phyloP scores from a whole-genome alignment of 2,113 vertebrate species.

The Dromiciops gliroides region DNA sequence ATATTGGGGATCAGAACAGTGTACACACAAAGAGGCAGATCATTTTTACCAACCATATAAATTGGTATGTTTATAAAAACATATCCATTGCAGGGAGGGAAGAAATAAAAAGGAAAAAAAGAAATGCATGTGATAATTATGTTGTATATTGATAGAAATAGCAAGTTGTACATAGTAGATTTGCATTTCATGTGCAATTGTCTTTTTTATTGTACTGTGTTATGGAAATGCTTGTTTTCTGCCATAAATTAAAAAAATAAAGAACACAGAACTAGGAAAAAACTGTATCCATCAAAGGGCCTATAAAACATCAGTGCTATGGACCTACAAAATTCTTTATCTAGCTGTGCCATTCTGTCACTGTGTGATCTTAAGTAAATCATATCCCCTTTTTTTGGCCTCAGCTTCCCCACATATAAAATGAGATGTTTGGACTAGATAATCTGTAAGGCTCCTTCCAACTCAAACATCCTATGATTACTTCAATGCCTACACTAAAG shows the following conservation, averaged over 20 bases:
- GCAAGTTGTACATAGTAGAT: neutral
- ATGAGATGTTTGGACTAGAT: neutral
- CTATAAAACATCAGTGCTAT: neutral
- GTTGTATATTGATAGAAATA: neutral
- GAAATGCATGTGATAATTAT: neutral
- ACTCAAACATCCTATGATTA: neutral
- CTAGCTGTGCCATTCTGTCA: neutral
- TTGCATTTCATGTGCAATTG: neutral
- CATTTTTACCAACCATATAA: neutral
- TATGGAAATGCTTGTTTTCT: neutral
- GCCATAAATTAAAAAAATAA: too few relatives aligned
- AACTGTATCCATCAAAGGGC: neutral
- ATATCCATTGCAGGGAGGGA: neutral
- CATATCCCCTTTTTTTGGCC: neutral
- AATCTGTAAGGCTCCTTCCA: neutral
- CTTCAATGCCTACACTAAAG: neutral
- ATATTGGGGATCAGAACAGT: neutral
- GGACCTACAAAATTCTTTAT: neutral
- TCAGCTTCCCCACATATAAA: neutral
- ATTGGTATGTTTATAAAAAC: neutral
- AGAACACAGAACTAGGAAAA: too few relatives aligned
- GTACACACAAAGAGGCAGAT: neutral
- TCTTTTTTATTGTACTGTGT: neutral
- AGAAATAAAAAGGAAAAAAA: neutral
- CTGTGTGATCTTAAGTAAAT: neutral